Evolutionary conservation across 2,888 invertebrate genomes (phyloP).

Genomic region (Calameuta pallipes): DNA sequence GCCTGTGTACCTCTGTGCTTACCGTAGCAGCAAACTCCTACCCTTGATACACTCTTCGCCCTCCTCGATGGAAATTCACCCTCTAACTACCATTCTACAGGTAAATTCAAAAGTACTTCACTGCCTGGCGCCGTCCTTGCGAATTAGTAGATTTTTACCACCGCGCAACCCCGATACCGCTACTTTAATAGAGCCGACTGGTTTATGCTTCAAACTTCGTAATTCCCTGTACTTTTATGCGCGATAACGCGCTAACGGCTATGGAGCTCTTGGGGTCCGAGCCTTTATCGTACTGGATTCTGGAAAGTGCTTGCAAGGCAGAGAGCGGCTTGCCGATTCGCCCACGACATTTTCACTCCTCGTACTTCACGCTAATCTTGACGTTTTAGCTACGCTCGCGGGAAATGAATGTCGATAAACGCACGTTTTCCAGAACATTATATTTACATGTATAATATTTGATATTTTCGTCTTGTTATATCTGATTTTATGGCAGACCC

Average conservation of each 20-base stretch:
- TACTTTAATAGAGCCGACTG: constrained; percentile 15
- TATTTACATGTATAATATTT: background rate
- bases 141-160: constrained; percentile 27
- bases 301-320: background rate
- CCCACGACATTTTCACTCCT: constrained; percentile 13
- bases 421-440: background rate
- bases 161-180: constrained; percentile 11
- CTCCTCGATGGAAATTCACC: background rate
- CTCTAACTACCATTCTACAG: background rate
- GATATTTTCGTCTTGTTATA: background rate
- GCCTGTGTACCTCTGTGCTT: background rate
- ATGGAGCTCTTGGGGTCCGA: constrained; percentile 4
- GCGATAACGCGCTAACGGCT: constrained; percentile 15
- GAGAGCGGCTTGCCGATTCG: constrained; percentile 2
- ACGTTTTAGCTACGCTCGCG: background rate
- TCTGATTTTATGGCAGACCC: background rate
- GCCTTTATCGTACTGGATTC: background rate
- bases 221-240: constrained; percentile 19
- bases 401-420: background rate
- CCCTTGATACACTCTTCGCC: background rate
- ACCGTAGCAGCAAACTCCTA: background rate
- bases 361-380: background rate
- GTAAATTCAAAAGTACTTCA: background rate
- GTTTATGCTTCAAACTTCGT: constrained; percentile 24
- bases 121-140: background rate